Evolutionary conservation across 2,113 vertebrate species (phyloP), one percentile per base, ranked within the genome.

Genomic region (Poeciliopsis retropinna): DNA sequence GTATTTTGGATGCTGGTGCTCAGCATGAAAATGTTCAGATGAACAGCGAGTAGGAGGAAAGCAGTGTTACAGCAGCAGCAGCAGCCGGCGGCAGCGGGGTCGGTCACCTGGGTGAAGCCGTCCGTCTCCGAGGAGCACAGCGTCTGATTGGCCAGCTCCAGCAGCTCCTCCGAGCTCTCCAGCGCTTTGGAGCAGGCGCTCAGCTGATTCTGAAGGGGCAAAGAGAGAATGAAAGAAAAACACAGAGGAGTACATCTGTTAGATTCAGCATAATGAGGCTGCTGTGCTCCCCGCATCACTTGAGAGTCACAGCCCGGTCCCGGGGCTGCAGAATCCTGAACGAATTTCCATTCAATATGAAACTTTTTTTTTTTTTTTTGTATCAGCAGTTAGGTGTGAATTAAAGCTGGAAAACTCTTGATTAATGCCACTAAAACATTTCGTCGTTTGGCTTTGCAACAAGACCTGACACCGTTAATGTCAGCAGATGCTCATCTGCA

Each of bases 81-180:
- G 51, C 14, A 3, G 51, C 19, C 7, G 51, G 1, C 34, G 34
- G 2, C 34, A 10, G 34, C 34, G 41, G 3, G 72, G 32, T n/a
- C 69, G 4, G 63, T 73, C 90, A 98, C 97, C 97, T 97, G 96
- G 62, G 80, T 87, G 85, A 99, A 97, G 41, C 94, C 94, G 0
- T 95, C 95, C 0, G 91, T 92, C 84, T 95, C 93, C 0, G 96
- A 91, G 0, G 93, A 94, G 87, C 95, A 96, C 41, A 99, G 93
- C 0, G 96, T 96, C 89, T 99, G 97, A 85, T 98, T 97, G 92
- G 97, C 97, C 0, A 93, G 89, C 70, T 99, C 97, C 89, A 99
- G 92, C 83, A 98, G 95, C 87, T 99, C 97, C 92, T 98, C 97
- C 0, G 97, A 98, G 80, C 96, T 97, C 94, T 99, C 97, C 93